Percentiles rank a stretch among this genome's conserved stretches.
Conservation (phyloP, 2,113 vertebrate species). For the Pomatostomus ruficeps region DNA sequence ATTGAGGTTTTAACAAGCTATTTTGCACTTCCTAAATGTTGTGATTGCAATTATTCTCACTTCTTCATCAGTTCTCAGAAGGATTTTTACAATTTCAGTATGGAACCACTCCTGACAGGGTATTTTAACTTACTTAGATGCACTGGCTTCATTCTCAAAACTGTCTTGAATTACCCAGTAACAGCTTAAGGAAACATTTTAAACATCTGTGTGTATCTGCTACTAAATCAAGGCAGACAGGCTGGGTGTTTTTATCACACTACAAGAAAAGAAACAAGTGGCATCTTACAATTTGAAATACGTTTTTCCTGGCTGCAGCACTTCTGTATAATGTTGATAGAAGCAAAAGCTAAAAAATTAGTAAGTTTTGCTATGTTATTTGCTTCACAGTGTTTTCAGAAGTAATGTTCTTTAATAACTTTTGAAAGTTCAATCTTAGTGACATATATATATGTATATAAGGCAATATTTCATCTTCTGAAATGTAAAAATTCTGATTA, state of each 20-base stretch:
- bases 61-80: slow-evolving; percentile 37
- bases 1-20: slow-evolving; percentile 11
- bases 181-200: not conserved
- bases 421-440: not conserved
- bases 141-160: not conserved
- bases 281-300: not conserved
- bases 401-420: not conserved
- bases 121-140: slow-evolving; percentile 31
- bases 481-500: not conserved
- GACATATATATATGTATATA: not conserved
- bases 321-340: not conserved
- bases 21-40: slow-evolving; percentile 60
- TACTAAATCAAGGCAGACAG: not conserved
- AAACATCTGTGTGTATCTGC: not conserved
- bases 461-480: not conserved
- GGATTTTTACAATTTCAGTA: slow-evolving; percentile 31
- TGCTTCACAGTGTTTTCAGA: not conserved
- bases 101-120: slow-evolving; percentile 10
- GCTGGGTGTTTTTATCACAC: not conserved
- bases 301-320: not conserved
- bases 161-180: not conserved
- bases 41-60: slow-evolving; percentile 65
- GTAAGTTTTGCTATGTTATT: not conserved
- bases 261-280: not conserved
- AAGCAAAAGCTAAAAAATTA: not conserved